Evolutionary conservation across 2,113 vertebrate species (phyloP).

Genomic region (Oreotragus oreotragus): DNA sequence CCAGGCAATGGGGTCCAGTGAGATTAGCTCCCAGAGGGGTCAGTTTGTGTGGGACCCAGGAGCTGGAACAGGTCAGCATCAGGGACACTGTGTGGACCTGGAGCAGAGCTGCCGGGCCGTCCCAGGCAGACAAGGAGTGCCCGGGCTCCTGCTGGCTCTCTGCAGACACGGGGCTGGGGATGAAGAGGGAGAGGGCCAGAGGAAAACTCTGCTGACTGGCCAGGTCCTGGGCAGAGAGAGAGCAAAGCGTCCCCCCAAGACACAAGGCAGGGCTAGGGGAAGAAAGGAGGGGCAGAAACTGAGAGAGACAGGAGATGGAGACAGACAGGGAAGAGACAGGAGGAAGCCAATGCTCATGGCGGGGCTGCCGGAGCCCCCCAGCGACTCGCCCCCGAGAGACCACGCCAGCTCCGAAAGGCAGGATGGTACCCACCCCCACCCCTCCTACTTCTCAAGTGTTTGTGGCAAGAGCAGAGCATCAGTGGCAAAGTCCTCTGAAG

Average conservation of each 20-base stretch:
- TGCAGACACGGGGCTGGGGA: neutral
- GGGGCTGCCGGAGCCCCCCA: neutral
- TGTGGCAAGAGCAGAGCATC: neutral
- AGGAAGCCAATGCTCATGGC: rapidly evolving
- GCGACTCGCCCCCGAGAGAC: rapidly evolving
- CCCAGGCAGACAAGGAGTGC: neutral
- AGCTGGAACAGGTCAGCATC: neutral
- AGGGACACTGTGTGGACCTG: neutral
- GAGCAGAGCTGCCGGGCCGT: neutral
- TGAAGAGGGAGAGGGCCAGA: neutral
- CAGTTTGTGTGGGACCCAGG: neutral
- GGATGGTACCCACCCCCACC: rapidly evolving
- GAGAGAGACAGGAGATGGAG: neutral
- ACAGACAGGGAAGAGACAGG: neutral
- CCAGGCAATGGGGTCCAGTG: neutral
- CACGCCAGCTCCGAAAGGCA: rapidly evolving
- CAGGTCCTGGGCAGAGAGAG: neutral
- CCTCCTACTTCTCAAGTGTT: neutral
- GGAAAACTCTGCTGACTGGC: neutral
- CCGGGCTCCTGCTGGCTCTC: neutral
- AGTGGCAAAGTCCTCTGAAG: neutral
- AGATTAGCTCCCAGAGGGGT: neutral
- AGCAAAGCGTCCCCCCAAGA: neutral
- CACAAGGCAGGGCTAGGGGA: neutral
- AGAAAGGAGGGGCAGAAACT: neutral